phyloP scores from a whole-genome alignment of 2,797 vertebrate genomes.

The Eutrigla gurnardus region DNA sequence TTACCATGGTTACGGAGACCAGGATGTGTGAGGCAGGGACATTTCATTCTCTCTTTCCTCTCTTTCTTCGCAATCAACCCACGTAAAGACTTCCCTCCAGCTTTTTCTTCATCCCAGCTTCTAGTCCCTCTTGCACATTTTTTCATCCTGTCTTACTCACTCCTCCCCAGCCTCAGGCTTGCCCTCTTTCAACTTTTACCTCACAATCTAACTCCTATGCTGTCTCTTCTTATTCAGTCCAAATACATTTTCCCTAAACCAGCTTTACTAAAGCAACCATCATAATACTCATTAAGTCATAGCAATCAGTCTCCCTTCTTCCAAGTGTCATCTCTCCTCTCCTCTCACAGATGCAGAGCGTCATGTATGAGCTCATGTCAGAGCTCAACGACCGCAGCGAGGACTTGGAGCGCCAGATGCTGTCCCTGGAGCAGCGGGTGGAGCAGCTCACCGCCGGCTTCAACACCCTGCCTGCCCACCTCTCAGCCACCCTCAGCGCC shows the following conservation, averaged over 20 bases:
- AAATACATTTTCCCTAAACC: constrained; percentile 20
- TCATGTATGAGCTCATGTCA: constrained; percentile 89
- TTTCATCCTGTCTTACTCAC: constrained; percentile 36
- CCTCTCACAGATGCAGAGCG: constrained; percentile 84
- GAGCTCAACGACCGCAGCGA: constrained; percentile 89
- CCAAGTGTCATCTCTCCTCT: constrained; percentile 26
- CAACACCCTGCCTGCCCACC: constrained; percentile 85
- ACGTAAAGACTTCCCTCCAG: constrained; percentile 66
- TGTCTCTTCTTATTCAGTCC: constrained; percentile 18
- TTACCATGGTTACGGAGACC: constrained; percentile 77
- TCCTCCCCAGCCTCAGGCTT: constrained; percentile 15
- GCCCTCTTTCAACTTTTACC: constrained; percentile 25
- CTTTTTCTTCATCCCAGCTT: constrained; percentile 54
- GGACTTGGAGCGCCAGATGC: constrained; percentile 89
- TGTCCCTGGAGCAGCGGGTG: constrained; percentile 86
- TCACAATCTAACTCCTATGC: constrained; percentile 4
- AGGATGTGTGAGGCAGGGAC: constrained; percentile 48
- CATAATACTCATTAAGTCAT: constrained; percentile 8
- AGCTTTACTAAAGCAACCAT: constrained; percentile 23
- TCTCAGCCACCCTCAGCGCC: constrained; percentile 85
- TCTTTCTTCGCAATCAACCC: constrained; percentile 59
- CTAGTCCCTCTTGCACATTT: constrained; percentile 44
- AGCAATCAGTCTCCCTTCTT: constrained; percentile 27
- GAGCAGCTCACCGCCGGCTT: constrained; percentile 88
- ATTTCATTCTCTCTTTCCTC: constrained; percentile 45